These are phyloP conservation scores for Lanius collurio DNA, from an alignment of 2,113 vertebrate species.

Conservation along the genomic window DNA sequence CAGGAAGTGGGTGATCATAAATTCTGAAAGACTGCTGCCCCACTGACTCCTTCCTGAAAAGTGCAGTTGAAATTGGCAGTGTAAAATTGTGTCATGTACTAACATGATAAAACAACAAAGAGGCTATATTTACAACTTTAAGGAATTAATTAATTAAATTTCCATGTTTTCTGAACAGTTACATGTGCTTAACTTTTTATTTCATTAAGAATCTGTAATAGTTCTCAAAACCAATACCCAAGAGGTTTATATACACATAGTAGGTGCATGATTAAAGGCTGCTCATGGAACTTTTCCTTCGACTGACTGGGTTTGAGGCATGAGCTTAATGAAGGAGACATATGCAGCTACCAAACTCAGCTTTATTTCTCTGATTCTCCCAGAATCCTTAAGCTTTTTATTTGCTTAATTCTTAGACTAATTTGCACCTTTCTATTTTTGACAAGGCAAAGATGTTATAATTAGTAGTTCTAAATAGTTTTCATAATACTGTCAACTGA, in stretches of 20 bases:
- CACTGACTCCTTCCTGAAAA: not conserved
- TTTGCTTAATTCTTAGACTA: constrained; percentile 25
- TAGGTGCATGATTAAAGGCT: not conserved
- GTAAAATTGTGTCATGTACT: not conserved
- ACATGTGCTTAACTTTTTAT: not conserved
- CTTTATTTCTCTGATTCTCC: not conserved
- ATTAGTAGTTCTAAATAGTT: not conserved
- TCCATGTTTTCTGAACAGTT: not conserved
- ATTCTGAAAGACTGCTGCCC: not conserved
- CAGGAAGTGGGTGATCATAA: not conserved
- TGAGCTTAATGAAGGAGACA: not conserved
- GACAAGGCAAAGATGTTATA: not conserved
- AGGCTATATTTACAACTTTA: not conserved
- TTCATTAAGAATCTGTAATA: not conserved
- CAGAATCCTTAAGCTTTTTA: not conserved
- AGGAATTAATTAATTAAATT: not conserved
- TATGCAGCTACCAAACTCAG: not conserved
- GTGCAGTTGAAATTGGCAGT: not conserved
- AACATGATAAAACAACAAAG: not conserved
- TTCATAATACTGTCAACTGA: not conserved
- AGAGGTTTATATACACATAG: not conserved
- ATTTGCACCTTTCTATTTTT: constrained; percentile 26
- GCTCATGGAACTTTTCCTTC: not conserved
- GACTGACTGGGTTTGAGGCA: not conserved
- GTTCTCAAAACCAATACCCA: not conserved